Conservation (phyloP, 2,113 vertebrate genomes). For the Syngnathus typhle region DNA sequence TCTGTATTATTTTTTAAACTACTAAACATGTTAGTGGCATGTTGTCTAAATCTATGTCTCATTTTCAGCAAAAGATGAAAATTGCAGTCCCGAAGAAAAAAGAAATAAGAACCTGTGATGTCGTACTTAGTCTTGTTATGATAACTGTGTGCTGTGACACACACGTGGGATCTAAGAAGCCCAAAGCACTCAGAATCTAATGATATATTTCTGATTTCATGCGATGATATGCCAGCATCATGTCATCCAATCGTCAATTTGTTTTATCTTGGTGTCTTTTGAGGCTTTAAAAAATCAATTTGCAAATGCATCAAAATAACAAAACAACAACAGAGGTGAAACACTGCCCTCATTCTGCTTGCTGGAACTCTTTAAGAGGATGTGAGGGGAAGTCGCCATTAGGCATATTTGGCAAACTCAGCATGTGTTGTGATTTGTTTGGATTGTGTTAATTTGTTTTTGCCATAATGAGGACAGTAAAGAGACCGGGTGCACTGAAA, state of each 20-base stretch:
- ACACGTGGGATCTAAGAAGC: too few relatives aligned
- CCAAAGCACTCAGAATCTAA: too few relatives aligned
- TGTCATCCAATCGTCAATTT: background rate
- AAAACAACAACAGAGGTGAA: background rate
- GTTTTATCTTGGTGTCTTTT: background rate
- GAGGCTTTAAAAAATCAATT: too few relatives aligned
- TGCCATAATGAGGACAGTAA: conserved; percentile 47
- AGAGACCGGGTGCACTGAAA: conserved; percentile 26
- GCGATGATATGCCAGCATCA: background rate
- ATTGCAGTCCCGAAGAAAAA: too few relatives aligned
- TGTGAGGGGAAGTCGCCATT: conserved; percentile 56
- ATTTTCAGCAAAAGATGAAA: background rate
- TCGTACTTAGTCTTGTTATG: too few relatives aligned
- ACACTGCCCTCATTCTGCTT: conserved; percentile 16
- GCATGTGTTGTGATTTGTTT: conserved; percentile 59
- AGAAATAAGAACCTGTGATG: too few relatives aligned
- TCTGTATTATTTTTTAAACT: too few relatives aligned
- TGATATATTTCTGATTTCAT: too few relatives aligned
- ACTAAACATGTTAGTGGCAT: too few relatives aligned
- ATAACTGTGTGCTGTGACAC: too few relatives aligned
- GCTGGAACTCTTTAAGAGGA: conserved; percentile 31
- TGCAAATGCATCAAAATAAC: too few relatives aligned
- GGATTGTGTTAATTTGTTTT: conserved; percentile 70
- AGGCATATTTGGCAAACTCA: conserved; percentile 61
- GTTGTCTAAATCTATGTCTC: background rate